Percentiles rank a stretch among this genome's conserved stretches.
Evolutionary conservation across 2,888 invertebrate genomes (phyloP).

Genomic region (Meliscaeva auricollis): DNA sequence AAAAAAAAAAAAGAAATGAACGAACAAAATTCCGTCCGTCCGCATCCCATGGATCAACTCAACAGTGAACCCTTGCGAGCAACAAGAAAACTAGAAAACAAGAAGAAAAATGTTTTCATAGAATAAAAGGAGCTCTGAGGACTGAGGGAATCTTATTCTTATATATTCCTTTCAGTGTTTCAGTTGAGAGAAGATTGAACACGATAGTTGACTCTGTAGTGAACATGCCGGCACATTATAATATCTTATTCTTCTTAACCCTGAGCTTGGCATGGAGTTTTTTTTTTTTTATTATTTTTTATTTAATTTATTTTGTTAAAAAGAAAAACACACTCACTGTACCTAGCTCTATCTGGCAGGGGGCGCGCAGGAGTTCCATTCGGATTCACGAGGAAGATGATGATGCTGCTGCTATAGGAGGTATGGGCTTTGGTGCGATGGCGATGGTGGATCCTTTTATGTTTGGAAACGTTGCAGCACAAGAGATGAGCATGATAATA

Average conservation of each 20-base stretch:
- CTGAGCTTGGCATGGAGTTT: slow-evolving; percentile 36
- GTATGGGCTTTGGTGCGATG: neutral
- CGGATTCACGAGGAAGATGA: slow-evolving; percentile 43
- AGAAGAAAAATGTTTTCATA: slow-evolving; percentile 36
- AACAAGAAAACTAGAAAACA: slow-evolving; percentile 45
- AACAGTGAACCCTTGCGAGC: slow-evolving; percentile 33
- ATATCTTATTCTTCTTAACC: slow-evolving; percentile 70
- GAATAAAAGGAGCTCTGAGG: slow-evolving; percentile 35
- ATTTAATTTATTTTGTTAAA: slow-evolving; percentile 17
- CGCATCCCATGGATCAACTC: slow-evolving; percentile 46
- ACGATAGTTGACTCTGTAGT: slow-evolving; percentile 69
- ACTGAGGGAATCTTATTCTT: slow-evolving; percentile 41
- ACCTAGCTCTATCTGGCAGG: neutral
- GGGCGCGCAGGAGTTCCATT: slow-evolving; percentile 10
- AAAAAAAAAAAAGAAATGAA: slow-evolving; percentile 3
- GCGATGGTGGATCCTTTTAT: slow-evolving; percentile 63
- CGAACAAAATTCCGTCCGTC: slow-evolving; percentile 44
- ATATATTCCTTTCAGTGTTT: slow-evolving; percentile 18
- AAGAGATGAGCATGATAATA: slow-evolving; percentile 69
- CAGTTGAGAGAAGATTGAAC: slow-evolving; percentile 60
- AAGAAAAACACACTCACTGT: slow-evolving; percentile 3
- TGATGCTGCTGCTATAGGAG: slow-evolving; percentile 6
- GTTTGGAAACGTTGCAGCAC: slow-evolving; percentile 68
- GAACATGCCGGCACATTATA: slow-evolving; percentile 74
- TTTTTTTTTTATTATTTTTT: slow-evolving; percentile 21